phyloP scores from a whole-genome alignment of 2,113 vertebrate genomes.

The Hemicordylus capensis region DNA sequence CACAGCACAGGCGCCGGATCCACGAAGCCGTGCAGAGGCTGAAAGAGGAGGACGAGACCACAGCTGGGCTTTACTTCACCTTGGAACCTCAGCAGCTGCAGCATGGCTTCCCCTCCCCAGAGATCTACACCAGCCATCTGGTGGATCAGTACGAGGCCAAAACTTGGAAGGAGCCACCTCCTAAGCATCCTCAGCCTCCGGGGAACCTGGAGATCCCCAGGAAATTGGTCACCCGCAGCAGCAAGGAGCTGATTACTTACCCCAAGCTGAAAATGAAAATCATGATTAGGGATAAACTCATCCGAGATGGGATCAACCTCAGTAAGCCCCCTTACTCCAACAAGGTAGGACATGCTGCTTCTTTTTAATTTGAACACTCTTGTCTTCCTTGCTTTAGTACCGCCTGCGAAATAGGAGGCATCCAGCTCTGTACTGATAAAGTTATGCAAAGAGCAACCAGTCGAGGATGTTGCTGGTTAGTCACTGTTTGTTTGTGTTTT shows the following conservation, averaged over 20 bases:
- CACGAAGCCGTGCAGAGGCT: slow-evolving; percentile 91
- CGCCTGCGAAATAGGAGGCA: background rate
- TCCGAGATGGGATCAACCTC: slow-evolving; percentile 91
- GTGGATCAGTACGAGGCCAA: slow-evolving; percentile 78
- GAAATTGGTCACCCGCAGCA: slow-evolving; percentile 63
- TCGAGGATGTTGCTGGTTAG: background rate
- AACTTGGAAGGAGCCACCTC: slow-evolving; percentile 74
- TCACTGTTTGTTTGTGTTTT: background rate
- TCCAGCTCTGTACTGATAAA: background rate
- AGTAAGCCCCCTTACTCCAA: slow-evolving; percentile 90
- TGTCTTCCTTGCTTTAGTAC: background rate
- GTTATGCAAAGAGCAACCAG: background rate
- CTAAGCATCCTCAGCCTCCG: slow-evolving; percentile 50
- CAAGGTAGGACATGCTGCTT: slow-evolving; percentile 83
- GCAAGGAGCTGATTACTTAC: slow-evolving; percentile 83
- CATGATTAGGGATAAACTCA: slow-evolving; percentile 97
- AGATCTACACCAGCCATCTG: slow-evolving; percentile 77
- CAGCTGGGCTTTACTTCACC: slow-evolving; percentile 94
- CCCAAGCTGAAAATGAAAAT: slow-evolving; percentile 96
- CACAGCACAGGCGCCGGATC: slow-evolving; percentile 89
- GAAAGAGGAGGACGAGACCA: slow-evolving; percentile 86
- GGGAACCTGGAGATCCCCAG: slow-evolving; percentile 67
- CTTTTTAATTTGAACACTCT: background rate
- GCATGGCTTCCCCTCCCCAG: slow-evolving; percentile 59
- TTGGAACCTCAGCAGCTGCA: slow-evolving; percentile 83